Percentiles rank a stretch among this genome's conserved stretches.
These are phyloP conservation scores for Malachius bipustulatus DNA, from an alignment of 2,888 invertebrate genomes.

Conservation along the genomic window DNA sequence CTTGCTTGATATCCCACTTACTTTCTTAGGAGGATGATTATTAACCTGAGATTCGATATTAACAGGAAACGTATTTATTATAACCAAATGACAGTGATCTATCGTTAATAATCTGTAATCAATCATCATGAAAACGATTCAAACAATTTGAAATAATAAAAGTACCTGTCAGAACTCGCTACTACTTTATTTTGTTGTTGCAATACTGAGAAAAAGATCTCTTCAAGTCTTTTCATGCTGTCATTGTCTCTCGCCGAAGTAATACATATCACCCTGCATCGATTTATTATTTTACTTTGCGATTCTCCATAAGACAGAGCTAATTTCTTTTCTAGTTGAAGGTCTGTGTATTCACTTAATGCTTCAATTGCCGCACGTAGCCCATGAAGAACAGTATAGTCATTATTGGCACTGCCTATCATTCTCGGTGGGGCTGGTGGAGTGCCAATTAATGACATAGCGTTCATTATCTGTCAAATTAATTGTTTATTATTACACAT, in stretches of 20 bases:
- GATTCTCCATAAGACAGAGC: slow-evolving; percentile 37
- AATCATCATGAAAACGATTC: not conserved
- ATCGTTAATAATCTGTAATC: slow-evolving; percentile 56
- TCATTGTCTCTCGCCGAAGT: slow-evolving; percentile 81
- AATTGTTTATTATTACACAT: slow-evolving; percentile 6
- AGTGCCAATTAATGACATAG: slow-evolving; percentile 69
- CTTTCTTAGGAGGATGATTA: slow-evolving; percentile 57
- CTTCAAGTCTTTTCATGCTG: slow-evolving; percentile 75
- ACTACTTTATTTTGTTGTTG: slow-evolving; percentile 69
- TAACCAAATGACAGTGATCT: slow-evolving; percentile 79
- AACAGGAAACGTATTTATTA: slow-evolving; percentile 79
- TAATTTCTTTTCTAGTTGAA: slow-evolving; percentile 48
- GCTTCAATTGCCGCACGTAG: slow-evolving; percentile 77
- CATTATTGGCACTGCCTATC: slow-evolving; percentile 41
- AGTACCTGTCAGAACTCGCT: slow-evolving; percentile 46
- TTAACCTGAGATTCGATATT: slow-evolving; percentile 67
- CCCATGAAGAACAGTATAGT: slow-evolving; percentile 68
- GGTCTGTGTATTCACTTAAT: slow-evolving; percentile 68
- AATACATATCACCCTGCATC: slow-evolving; percentile 81
- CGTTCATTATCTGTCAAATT: slow-evolving; percentile 62
- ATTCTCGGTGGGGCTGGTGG: slow-evolving; percentile 46
- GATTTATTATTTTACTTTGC: slow-evolving; percentile 36
- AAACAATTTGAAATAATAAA: no score
- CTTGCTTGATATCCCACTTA: slow-evolving; percentile 36
- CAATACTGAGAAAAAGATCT: slow-evolving; percentile 73